Conservation (phyloP, 1,140 invertebrate species). For the Drosophila quadrilineata region DNA sequence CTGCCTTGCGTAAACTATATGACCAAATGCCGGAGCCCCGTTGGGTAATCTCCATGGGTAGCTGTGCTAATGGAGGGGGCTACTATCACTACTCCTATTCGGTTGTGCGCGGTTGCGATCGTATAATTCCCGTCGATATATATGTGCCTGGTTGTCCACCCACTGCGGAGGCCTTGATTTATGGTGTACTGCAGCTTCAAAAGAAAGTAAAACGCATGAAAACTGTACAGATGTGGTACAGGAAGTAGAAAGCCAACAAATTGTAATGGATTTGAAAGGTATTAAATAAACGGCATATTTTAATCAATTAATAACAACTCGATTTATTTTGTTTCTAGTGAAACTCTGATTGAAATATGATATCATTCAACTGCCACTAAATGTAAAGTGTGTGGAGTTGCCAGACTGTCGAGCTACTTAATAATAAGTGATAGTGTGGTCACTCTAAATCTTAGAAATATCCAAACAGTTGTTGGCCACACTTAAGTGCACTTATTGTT, state of each 20-base stretch:
- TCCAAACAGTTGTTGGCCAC: slow-evolving; percentile 9
- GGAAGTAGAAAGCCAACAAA: slow-evolving; percentile 85
- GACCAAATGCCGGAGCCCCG: slow-evolving; percentile 97
- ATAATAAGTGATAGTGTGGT: too few species aligned
- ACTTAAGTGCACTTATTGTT: slow-evolving; percentile 15
- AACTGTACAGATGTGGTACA: slow-evolving; percentile 93
- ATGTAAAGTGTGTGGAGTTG: too few species aligned
- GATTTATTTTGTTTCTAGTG: too few species aligned
- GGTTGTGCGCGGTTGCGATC: slow-evolving; percentile 97
- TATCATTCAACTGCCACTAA: too few species aligned
- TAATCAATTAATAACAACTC: too few species aligned
- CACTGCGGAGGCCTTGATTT: slow-evolving; percentile 97
- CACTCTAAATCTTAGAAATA: neutral
- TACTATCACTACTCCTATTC: slow-evolving; percentile 99
- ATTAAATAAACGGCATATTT: slow-evolving; percentile 41
- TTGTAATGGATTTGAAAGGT: slow-evolving; percentile 32
- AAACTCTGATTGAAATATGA: too few species aligned
- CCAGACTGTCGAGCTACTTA: neutral
- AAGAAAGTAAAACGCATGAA: slow-evolving; percentile 97
- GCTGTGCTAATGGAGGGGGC: slow-evolving; percentile 99
- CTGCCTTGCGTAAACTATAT: slow-evolving; percentile 95
- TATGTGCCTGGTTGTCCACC: slow-evolving; percentile 99
- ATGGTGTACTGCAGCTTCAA: slow-evolving; percentile 96
- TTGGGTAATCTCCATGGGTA: slow-evolving; percentile 99
- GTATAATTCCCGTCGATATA: slow-evolving; percentile 99